A percentile compares a stretch with the other conserved stretches of the same genome.
These are phyloP conservation scores for Ailuropoda melanoleuca DNA, from an alignment of 2,113 vertebrate genomes.

Conservation along the genomic window DNA sequence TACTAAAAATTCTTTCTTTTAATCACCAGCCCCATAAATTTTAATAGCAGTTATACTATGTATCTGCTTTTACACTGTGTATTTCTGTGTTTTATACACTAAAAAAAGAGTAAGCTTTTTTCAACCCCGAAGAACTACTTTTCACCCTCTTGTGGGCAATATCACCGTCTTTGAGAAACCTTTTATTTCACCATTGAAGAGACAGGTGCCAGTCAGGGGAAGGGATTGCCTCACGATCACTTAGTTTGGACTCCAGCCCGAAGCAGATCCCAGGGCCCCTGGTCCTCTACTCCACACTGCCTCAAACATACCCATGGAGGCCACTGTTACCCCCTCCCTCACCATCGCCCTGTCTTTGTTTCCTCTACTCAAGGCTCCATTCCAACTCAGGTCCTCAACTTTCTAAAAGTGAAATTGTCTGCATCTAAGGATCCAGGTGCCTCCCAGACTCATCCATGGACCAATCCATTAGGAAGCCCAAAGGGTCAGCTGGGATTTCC, in stretches of 20 bases:
- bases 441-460: neutral
- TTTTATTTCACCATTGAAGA: neutral
- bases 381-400: neutral
- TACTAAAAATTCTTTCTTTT: neutral
- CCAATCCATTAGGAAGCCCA: neutral
- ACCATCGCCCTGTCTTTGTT: neutral
- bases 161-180: neutral
- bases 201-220: neutral
- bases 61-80: neutral
- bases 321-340: no score
- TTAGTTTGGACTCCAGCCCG: neutral
- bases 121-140: neutral
- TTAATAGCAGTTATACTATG: neutral
- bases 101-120: neutral
- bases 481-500: neutral
- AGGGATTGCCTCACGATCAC: conserved; percentile 19
- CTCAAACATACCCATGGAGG: neutral
- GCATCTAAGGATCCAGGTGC: neutral
- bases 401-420: neutral
- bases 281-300: neutral
- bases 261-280: neutral
- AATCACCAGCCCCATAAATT: neutral
- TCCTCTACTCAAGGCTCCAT: neutral
- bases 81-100: neutral
- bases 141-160: neutral